A percentile compares a stretch with the other conserved stretches of the same genome.
Evolutionary conservation across 2,797 vertebrate genomes (phyloP).

Genomic region (Podarcis lilfordi): DNA sequence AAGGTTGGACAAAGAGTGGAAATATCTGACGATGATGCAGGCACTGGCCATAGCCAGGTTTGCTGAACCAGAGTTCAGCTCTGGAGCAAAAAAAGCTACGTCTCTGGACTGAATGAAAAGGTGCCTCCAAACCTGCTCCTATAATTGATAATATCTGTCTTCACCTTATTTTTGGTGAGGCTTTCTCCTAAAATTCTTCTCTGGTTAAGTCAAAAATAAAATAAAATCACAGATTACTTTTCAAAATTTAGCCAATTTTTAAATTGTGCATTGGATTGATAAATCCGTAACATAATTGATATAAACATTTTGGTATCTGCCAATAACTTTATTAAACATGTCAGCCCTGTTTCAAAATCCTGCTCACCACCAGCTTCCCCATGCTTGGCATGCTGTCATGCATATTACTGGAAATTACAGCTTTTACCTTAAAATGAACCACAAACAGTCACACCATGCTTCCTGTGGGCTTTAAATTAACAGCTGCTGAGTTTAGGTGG

Average conservation of each 20-base stretch:
- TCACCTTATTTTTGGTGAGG: background rate
- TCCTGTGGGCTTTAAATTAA: conserved; percentile 27
- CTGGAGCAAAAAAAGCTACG: background rate
- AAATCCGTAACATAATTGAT: background rate
- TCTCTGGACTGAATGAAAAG: background rate
- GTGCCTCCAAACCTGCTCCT: background rate
- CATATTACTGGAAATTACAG: conserved; percentile 37
- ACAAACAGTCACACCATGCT: conserved; percentile 53
- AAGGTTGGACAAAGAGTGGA: background rate
- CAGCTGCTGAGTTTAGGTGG: conserved; percentile 57
- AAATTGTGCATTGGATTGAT: background rate
- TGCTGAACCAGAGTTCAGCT: background rate
- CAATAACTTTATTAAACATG: background rate
- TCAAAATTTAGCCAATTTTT: background rate
- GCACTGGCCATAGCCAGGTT: background rate
- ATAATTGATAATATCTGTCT: background rate
- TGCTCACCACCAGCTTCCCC: background rate
- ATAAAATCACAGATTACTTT: background rate
- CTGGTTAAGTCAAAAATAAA: background rate
- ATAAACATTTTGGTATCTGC: conserved; percentile 3
- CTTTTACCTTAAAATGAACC: conserved; percentile 17
- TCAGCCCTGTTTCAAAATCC: conserved; percentile 57
- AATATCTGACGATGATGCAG: background rate
- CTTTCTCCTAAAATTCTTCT: background rate
- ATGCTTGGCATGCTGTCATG: conserved; percentile 48